Evolutionary conservation across 2,113 vertebrate genomes (phyloP).

Genomic region (Camelus bactrianus): DNA sequence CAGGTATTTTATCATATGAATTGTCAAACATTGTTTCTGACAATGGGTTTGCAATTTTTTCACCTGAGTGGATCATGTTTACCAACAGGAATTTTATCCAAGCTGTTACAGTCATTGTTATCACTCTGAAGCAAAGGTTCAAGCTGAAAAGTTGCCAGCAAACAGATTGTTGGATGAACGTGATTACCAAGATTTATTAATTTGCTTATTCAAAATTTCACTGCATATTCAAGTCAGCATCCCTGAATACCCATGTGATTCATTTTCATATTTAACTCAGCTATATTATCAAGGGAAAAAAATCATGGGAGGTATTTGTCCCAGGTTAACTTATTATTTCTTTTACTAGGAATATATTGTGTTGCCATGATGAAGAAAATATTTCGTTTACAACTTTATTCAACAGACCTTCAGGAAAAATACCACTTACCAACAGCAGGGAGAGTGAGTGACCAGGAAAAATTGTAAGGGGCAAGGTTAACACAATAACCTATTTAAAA

Average conservation of each 20-base stretch:
- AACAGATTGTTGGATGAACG: not conserved
- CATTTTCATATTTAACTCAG: not conserved
- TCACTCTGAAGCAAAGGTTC: not conserved
- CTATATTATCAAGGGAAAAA: not conserved
- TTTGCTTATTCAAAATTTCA: not conserved
- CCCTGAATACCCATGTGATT: not conserved
- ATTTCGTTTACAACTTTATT: not conserved
- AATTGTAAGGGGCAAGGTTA: not conserved
- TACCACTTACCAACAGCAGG: not conserved
- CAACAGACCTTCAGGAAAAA: not conserved
- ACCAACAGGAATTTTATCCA: not conserved
- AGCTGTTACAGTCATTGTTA: not conserved
- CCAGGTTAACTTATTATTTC: not conserved
- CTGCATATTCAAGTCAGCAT: not conserved
- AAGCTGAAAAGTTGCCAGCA: not conserved
- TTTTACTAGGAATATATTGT: not conserved
- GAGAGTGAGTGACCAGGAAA: not conserved
- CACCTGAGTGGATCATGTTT: not conserved
- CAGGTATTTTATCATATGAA: not conserved
- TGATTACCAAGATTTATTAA: not conserved
- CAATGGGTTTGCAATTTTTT: not conserved
- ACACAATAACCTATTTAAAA: not conserved
- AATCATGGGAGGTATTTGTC: not conserved
- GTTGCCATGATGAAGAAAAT: not conserved
- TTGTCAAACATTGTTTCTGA: not conserved